Conservation (phyloP, 2,888 invertebrate genomes). For the Norana najaformis region DNA sequence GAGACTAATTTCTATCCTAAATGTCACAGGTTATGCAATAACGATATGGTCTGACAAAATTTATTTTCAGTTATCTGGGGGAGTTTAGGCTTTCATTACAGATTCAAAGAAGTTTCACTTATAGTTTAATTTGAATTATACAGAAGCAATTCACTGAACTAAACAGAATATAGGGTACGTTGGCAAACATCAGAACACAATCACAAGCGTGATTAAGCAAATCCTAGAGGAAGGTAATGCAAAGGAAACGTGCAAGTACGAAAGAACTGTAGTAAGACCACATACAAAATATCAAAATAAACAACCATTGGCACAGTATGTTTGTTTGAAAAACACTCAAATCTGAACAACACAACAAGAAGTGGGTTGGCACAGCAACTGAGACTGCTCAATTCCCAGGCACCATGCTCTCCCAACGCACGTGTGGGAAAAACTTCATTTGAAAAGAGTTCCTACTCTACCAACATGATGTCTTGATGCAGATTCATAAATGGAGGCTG, state of each 20-base stretch:
- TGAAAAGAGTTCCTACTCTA: neutral
- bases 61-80: neutral
- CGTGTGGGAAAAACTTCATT: neutral
- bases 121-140: neutral
- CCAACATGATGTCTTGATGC: neutral
- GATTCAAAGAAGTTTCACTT: neutral
- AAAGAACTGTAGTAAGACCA: neutral
- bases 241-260: neutral
- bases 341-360: neutral
- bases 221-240: neutral
- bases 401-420: neutral
- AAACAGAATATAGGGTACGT: neutral
- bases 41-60: neutral
- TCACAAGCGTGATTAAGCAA: neutral
- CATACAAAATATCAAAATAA: neutral
- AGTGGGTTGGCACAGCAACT: neutral
- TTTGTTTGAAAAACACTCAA: neutral
- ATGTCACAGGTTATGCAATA: neutral
- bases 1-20: neutral
- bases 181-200: neutral
- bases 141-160: neutral
- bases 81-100: neutral
- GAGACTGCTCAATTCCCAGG: neutral
- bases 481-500: neutral
- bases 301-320: neutral